These are phyloP conservation scores for Eidolon helvum DNA, from an alignment of 2,113 vertebrate species.

Conservation along the genomic window DNA sequence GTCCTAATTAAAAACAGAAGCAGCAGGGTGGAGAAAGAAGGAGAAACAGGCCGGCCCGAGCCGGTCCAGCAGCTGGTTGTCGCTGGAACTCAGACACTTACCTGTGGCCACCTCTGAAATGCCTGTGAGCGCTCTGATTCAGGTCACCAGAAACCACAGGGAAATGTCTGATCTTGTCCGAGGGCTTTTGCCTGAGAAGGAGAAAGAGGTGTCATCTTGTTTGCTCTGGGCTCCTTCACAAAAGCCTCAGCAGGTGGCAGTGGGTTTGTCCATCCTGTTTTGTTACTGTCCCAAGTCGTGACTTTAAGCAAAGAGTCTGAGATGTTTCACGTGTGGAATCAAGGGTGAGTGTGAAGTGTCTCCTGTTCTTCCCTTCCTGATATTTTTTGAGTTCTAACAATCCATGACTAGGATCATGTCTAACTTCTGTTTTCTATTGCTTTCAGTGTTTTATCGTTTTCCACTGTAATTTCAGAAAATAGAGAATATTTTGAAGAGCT, in stretches of 20 bases:
- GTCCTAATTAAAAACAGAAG: constrained; percentile 67
- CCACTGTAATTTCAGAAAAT: not conserved
- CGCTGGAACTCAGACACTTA: accelerated
- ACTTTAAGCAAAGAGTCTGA: not conserved
- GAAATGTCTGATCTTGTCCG: not conserved
- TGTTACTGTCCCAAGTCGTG: not conserved
- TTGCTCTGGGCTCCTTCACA: not conserved
- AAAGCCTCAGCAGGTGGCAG: not conserved
- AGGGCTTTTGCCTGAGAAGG: not conserved
- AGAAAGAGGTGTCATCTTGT: not conserved
- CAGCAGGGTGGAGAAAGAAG: not conserved
- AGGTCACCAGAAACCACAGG: not conserved
- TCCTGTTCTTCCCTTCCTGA: not conserved
- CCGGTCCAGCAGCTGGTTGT: not conserved
- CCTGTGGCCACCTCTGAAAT: not conserved
- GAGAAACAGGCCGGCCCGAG: not conserved
- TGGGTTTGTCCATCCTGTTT: not conserved
- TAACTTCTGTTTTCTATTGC: not conserved
- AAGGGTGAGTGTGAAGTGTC: not conserved
- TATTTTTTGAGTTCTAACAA: not conserved
- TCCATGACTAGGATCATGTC: not conserved
- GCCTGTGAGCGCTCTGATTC: not conserved
- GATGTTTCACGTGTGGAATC: not conserved
- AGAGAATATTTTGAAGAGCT: not conserved
- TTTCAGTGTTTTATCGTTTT: not conserved